Evolutionary conservation across 1,140 invertebrate species (phyloP).

Genomic region (Oscheius sp.): DNA sequence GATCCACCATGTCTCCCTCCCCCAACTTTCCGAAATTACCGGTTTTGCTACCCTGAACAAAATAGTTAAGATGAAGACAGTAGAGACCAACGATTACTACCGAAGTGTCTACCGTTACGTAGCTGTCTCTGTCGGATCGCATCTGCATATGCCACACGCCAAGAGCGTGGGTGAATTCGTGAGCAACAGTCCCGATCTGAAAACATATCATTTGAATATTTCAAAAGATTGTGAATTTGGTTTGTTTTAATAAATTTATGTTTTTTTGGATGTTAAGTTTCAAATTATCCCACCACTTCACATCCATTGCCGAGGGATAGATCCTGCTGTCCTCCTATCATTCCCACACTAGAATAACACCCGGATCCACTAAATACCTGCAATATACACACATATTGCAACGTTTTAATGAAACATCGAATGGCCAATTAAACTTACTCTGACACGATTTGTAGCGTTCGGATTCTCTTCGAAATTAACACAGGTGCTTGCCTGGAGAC

Average conservation of each 20-base stretch:
- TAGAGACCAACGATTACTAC: neutral
- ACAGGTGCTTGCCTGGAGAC: neutral
- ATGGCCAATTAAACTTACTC: neutral
- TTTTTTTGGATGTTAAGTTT: too few species aligned
- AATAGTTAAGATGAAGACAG: neutral
- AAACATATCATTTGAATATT: too few species aligned
- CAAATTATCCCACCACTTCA: neutral
- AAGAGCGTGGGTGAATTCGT: neutral
- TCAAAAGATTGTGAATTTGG: too few species aligned
- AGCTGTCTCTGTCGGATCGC: neutral
- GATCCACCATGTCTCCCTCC: neutral
- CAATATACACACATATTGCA: neutral
- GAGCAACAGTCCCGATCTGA: neutral
- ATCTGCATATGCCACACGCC: slow-evolving; percentile 3
- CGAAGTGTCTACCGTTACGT: neutral
- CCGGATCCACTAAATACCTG: neutral
- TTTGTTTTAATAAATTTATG: too few species aligned
- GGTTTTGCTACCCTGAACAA: neutral
- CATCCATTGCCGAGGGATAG: neutral
- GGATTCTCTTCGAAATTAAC: neutral
- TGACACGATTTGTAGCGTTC: neutral
- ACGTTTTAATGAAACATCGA: neutral
- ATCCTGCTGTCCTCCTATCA: neutral
- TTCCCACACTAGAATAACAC: neutral
- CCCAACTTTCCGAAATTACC: neutral